Base-by-base conservation (phyloP, 2,797 vertebrate genomes). In the Eurystomus glaucurus region DNA sequence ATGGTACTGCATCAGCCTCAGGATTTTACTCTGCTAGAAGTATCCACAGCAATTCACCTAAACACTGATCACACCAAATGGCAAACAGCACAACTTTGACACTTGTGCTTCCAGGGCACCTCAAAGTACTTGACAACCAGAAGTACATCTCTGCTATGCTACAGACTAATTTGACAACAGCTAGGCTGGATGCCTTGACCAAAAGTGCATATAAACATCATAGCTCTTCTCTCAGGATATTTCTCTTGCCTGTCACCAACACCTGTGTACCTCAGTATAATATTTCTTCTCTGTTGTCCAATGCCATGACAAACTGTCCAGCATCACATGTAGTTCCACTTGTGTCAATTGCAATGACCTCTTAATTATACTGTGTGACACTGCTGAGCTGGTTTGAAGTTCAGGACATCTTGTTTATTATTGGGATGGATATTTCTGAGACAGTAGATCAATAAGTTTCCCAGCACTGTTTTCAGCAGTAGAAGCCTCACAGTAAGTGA, bases 371-470 rank as follows among this genome's bases (percentile, higher is more conserved):
- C 13, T 37, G 6, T 55, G 28, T 52, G 50, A 60, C 11, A 57
- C 17, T 29, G 18, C 9, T 79, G 26, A 70, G 37, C 39, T 74
- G 15, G 48, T 70, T 16, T 64, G 58, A 72, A 76, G 50, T 58
- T 76, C 17, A n/a, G 8, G 9, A 66, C 12, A 35, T 58, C 35
- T 2, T 62, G 4, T 3, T 69, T 79, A 65, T 72, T 69, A 39
- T 2, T 45, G 70, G 35, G 52, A 43, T 1, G 5, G 11, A 18
- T 69, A 55, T 85, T 74, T 92, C 37, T 55, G 37, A 77, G 58
- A 41, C 28, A 61, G 41, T 20, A 84, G 65, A 85, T 50, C n/a
- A 72, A n/a, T 11, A 79, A 72, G 7, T 76, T 91, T 93, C 43
- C 37, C 50, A 69, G 21, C 4, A 74, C 5, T 43, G n/a, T 70